phyloP scores from a whole-genome alignment of 2,113 vertebrate species.

The Herpailurus yagouaroundi region DNA sequence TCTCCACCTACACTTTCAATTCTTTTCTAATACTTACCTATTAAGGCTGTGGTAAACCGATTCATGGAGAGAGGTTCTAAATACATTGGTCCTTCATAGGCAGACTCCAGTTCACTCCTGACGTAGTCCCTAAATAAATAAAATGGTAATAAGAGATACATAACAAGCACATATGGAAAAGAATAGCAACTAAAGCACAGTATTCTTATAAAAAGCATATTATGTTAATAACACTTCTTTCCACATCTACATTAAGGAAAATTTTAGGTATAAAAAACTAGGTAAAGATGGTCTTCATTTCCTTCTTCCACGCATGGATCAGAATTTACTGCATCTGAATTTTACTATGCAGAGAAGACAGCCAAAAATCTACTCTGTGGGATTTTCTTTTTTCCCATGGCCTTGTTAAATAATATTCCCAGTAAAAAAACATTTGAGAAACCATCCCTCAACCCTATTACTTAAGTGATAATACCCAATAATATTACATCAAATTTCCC shows the following conservation, averaged over 20 bases:
- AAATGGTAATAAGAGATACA: conserved; percentile 61
- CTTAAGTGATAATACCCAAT: background rate
- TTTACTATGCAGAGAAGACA: background rate
- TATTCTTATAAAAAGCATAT: background rate
- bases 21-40: conserved; percentile 88
- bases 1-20: background rate
- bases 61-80: conserved; percentile 98
- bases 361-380: background rate
- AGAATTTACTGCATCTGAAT: background rate
- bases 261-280: background rate
- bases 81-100: conserved; percentile 96
- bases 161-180: background rate
- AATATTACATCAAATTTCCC: background rate
- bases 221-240: background rate
- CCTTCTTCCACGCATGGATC: background rate
- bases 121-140: conserved; percentile 94
- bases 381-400: background rate
- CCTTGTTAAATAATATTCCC: background rate
- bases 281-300: background rate
- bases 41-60: conserved; percentile 96
- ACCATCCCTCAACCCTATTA: background rate
- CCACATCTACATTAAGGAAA: background rate
- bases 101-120: conserved; percentile 95
- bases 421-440: background rate
- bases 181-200: background rate